phyloP scores from a whole-genome alignment of 35 echinoderm and acorn worm species.

The Anneissia japonica region DNA sequence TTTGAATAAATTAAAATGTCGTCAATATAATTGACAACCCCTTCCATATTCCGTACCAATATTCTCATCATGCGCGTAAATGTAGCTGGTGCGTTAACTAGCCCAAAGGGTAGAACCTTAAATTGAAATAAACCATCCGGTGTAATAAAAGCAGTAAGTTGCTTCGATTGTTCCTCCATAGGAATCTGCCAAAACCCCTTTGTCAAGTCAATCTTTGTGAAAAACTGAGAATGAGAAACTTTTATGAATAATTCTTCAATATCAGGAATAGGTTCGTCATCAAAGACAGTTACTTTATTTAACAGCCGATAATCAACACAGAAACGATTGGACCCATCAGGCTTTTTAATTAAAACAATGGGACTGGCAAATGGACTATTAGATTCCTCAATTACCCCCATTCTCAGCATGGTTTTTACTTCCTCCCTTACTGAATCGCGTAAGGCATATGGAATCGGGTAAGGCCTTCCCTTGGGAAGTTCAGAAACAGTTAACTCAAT shows the following conservation, averaged over 20 bases:
- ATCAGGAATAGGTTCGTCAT: slow-evolving; percentile 31
- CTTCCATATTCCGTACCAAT: not conserved
- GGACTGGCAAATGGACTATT: not conserved
- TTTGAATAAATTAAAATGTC: no score
- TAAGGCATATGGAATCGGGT: slow-evolving; percentile 26
- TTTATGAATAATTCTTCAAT: not conserved
- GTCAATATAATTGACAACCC: slow-evolving; percentile 22
- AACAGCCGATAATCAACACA: no score
- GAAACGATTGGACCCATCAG: slow-evolving; percentile 11
- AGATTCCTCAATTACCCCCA: slow-evolving; percentile 17
- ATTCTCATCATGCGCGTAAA: slow-evolving; percentile 30
- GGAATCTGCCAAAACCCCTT: slow-evolving; percentile 66
- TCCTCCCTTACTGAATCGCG: slow-evolving; percentile 9
- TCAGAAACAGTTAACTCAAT: slow-evolving; percentile 29
- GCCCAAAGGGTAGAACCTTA: slow-evolving; percentile 35
- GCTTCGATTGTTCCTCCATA: slow-evolving; percentile 7
- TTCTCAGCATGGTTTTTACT: slow-evolving; percentile 35
- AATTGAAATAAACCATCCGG: slow-evolving; percentile 34
- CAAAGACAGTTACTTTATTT: slow-evolving; percentile 5
- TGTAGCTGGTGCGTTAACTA: slow-evolving; percentile 32
- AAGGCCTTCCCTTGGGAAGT: slow-evolving; percentile 19
- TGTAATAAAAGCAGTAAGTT: slow-evolving; percentile 49
- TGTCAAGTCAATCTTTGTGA: slow-evolving; percentile 44
- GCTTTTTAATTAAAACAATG: slow-evolving; percentile 18
- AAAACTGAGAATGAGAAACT: slow-evolving; percentile 2